Conservation (phyloP, 2,888 invertebrate genomes). For the Tenthredo mesomela region DNA sequence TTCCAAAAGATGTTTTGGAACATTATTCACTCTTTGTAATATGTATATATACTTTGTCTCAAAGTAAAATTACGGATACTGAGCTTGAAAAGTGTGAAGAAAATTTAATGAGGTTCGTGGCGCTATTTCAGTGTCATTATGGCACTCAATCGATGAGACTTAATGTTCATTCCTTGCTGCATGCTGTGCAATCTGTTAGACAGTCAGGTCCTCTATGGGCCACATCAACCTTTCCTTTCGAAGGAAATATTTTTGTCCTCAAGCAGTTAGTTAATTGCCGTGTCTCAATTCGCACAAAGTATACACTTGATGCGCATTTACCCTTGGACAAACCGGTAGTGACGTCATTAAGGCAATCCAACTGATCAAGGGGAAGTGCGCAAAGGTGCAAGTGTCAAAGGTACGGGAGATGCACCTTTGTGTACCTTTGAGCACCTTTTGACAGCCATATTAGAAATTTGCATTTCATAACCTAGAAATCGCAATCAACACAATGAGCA, state of each 20-base stretch:
- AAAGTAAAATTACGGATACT: not conserved
- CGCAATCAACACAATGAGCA: too few relatives aligned
- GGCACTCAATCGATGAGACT: conserved; percentile 15
- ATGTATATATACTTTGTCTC: conserved; percentile 18
- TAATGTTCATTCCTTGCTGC: conserved; percentile 19
- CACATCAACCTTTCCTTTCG: conserved; percentile 24
- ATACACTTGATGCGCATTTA: too few relatives aligned
- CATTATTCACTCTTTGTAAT: conserved; percentile 52
- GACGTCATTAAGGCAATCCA: too few relatives aligned
- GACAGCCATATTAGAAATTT: too few relatives aligned
- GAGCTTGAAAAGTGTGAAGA: conserved; percentile 14
- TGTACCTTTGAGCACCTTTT: too few relatives aligned
- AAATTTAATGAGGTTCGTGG: not conserved
- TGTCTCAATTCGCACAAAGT: too few relatives aligned
- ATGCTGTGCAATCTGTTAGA: conserved; percentile 10
- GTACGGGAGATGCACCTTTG: too few relatives aligned
- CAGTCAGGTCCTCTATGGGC: conserved; percentile 21
- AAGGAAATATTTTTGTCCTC: conserved; percentile 13
- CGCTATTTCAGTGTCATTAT: not conserved
- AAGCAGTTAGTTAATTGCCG: conserved; percentile 17
- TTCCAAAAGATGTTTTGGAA: conserved; percentile 35
- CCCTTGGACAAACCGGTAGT: too few relatives aligned
- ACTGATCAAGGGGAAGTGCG: too few relatives aligned
- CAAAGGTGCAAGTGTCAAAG: too few relatives aligned
- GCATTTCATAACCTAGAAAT: too few relatives aligned